Percentiles rank a stretch among this genome's conserved stretches.
These are phyloP conservation scores for Cheirogaleus major DNA, from an alignment of 2,797 vertebrate species.

Conservation along the genomic window DNA sequence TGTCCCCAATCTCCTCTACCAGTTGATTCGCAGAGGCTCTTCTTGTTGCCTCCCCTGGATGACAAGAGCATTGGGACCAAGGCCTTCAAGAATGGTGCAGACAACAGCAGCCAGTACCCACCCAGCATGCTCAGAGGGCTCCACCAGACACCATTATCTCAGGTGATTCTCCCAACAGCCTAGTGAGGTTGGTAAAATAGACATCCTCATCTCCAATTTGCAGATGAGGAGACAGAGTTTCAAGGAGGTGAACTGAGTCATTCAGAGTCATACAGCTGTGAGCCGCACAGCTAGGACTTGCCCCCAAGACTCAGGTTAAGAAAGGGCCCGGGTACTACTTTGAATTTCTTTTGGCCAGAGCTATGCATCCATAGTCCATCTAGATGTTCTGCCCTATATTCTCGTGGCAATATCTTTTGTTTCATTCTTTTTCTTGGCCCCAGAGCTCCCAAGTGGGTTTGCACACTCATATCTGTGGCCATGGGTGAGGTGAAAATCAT, in stretches of 20 bases:
- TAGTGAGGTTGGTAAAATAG: background rate
- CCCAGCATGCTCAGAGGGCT: background rate
- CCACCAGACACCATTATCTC: background rate
- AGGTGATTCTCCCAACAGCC: background rate
- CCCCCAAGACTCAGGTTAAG: background rate
- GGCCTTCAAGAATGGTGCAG: background rate
- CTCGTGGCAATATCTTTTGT: background rate
- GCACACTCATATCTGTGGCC: background rate
- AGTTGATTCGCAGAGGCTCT: background rate
- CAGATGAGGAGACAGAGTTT: background rate
- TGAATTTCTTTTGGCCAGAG: background rate
- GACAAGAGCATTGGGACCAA: background rate
- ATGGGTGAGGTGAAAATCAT: background rate
- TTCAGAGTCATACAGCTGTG: background rate
- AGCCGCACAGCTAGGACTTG: background rate
- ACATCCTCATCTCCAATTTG: background rate
- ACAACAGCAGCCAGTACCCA: background rate
- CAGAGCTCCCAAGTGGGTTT: background rate
- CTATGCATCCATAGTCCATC: background rate
- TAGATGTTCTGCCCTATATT: background rate
- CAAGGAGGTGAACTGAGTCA: background rate
- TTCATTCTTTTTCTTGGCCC: background rate
- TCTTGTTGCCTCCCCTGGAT: background rate
- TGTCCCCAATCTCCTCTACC: background rate
- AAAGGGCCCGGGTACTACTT: background rate